Conservation (phyloP, 2,797 vertebrate species). For the Telmatherina bonti region DNA sequence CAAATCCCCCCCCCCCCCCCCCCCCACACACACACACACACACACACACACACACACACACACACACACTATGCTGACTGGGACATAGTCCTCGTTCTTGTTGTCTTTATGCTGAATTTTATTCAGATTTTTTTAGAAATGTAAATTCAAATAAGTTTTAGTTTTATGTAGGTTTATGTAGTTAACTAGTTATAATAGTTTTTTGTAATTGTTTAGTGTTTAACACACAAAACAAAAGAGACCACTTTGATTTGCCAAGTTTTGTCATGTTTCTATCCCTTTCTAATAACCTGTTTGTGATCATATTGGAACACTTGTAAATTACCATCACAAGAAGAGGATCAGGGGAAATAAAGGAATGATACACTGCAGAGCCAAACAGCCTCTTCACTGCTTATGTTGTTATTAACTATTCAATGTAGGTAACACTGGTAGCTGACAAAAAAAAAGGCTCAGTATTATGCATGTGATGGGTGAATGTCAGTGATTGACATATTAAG, state of each 20-base stretch:
- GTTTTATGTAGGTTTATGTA: no score
- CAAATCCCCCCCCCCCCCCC: no score
- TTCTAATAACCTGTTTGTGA: slow-evolving; percentile 21
- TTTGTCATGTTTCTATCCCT: not conserved
- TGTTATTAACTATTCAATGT: not conserved
- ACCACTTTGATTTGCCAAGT: not conserved
- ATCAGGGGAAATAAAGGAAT: slow-evolving; percentile 11
- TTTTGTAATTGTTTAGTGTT: no score
- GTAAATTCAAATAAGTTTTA: not conserved
- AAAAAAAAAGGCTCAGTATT: not conserved
- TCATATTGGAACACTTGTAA: slow-evolving; percentile 2
- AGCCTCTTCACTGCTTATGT: no score
- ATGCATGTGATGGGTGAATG: not conserved
- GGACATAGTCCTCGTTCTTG: not conserved
- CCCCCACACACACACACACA: no score
- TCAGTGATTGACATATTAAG: not conserved
- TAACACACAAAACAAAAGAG: not conserved
- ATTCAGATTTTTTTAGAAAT: not conserved
- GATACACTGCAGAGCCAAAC: not conserved
- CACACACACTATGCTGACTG: no score
- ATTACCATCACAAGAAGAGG: slow-evolving; percentile 30
- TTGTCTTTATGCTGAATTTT: not conserved
- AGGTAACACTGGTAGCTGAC: not conserved
- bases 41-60: no score
- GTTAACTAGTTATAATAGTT: no score